Percentiles rank a stretch among this genome's conserved stretches.
These are phyloP conservation scores for Bagarius yarrelli DNA, from an alignment of 2,113 vertebrate species.

Conservation along the genomic window DNA sequence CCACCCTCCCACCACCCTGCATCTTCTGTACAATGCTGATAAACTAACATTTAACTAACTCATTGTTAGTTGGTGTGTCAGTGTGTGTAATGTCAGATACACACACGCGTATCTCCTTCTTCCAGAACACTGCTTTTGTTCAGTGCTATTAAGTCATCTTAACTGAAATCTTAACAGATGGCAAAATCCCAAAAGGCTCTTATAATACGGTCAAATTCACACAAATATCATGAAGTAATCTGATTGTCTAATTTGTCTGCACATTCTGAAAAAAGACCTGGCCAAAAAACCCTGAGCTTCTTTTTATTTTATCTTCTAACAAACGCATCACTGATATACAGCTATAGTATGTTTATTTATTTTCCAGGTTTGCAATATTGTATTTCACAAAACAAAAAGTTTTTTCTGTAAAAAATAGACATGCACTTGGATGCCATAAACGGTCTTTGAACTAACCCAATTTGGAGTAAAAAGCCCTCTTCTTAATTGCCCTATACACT, in stretches of 20 bases:
- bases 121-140: conserved; percentile 36
- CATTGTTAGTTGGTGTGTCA: conserved; percentile 32
- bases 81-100: conserved; percentile 20
- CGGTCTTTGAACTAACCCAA: neutral
- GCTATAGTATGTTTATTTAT: neutral
- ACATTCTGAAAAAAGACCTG: neutral
- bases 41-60: conserved; percentile 46
- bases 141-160: conserved; percentile 24
- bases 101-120: neutral
- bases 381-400: neutral
- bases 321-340: neutral
- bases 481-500: neutral
- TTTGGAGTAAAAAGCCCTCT: neutral
- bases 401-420: neutral
- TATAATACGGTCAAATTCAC: neutral
- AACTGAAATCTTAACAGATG: conserved; percentile 27
- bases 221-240: neutral
- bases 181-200: neutral
- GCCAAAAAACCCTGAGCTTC: neutral
- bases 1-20: conserved; percentile 30
- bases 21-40: conserved; percentile 56
- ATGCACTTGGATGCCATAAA: no score
- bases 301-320: no score
- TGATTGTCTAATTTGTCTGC: neutral
- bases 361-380: neutral